Evolutionary conservation across 2,797 vertebrate species (phyloP).

Genomic region (Saxicola maurus): DNA sequence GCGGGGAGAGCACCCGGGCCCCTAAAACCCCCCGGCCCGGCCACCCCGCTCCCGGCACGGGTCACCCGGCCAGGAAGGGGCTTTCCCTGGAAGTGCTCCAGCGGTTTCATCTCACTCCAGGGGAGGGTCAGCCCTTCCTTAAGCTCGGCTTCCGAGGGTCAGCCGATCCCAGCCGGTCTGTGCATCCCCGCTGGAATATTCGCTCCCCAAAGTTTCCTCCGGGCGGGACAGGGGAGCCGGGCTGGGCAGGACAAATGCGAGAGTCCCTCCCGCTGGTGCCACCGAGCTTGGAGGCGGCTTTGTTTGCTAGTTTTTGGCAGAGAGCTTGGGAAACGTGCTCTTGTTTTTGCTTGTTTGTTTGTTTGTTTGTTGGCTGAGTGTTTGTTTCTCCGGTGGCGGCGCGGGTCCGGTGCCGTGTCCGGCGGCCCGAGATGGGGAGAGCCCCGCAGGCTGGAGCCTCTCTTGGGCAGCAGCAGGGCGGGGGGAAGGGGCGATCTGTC

Average conservation of each 20-base stretch:
- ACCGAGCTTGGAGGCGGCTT: background rate
- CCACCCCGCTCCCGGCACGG: background rate
- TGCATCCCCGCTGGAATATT: background rate
- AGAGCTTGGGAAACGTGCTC: background rate
- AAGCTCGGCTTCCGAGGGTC: background rate
- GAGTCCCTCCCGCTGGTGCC: no score
- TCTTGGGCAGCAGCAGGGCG: background rate
- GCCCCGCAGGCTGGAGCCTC: background rate
- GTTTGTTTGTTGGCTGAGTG: background rate
- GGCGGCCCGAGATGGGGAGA: background rate
- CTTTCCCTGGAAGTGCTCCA: background rate
- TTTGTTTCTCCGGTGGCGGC: background rate
- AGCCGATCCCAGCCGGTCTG: background rate
- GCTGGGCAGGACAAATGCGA: background rate
- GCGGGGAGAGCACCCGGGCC: background rate
- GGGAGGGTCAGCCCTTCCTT: background rate
- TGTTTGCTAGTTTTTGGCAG: background rate
- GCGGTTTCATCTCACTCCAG: background rate
- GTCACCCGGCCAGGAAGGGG: background rate
- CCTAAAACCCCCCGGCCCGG: background rate
- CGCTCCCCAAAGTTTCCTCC: background rate
- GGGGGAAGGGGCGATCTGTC: background rate
- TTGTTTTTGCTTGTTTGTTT: background rate
- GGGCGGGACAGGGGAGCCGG: accelerated
- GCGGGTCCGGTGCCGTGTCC: background rate